Evolutionary conservation across 2,888 invertebrate genomes (phyloP), one percentile per base, ranked within the genome.

Genomic region (Aethes cnicana): DNA sequence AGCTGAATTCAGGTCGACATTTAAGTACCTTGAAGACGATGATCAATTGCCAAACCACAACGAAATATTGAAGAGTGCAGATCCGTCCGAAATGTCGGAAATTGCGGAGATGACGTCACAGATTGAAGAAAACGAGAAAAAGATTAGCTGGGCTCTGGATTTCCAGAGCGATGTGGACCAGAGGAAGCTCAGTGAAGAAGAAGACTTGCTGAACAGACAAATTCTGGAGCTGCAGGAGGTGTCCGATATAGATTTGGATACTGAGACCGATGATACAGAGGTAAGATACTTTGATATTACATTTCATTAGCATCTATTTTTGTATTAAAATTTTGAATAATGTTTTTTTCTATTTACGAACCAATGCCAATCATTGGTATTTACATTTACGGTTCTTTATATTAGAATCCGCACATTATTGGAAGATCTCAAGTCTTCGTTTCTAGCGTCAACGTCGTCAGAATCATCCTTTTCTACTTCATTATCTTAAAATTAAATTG

Each of bases 241-340:
- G 36, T 92, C 93, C 0, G 95, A 93, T 64, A 92, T 95, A 39
- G 95, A 95, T 66, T 88, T 95, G 33, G 95, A 95, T 59, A 95
- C 95, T 0, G 95, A 95, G 77, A 95, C 95, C 0, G 95, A 95
- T 74, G 95, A 95, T 63, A 94, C 94, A 4, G 93, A 93, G 79
- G 90, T 90, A 55, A 74, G 68, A 50, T 17, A 42, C 33, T 39
- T n/a, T n/a, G n/a, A n/a, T n/a, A n/a, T n/a, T n/a, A n/a, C n/a
- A 23, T 17, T 33, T 33, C 1, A 8, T 16, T 11, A 14, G 32
- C 1, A 9, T 16, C 16, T 32, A 0, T 7, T 32, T 9, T 32
- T 32, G 12, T 14, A 26, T 4, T 42, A 28, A 23, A 16, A 47
- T 23, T 37, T 17, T n/a, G 28, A 32, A 17, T n/a, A n/a, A n/a